These are phyloP conservation scores for Neria commutata DNA, from an alignment of 2,888 invertebrate species.

Conservation along the genomic window DNA sequence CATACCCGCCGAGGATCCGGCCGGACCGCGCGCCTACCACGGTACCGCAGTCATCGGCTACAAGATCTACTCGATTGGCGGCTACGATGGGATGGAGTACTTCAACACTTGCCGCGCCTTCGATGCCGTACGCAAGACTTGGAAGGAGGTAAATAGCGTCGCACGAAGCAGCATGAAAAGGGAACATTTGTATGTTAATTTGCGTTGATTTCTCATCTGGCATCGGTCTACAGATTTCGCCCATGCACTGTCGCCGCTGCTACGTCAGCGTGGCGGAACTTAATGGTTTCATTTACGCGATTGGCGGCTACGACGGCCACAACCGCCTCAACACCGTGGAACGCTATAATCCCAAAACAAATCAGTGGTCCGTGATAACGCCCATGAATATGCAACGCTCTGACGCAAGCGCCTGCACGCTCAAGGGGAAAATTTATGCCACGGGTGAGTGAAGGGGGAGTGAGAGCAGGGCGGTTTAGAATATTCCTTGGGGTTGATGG, in stretches of 20 bases:
- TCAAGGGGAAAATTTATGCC: constrained; percentile 69
- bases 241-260: constrained; percentile 88
- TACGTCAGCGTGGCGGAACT: constrained; percentile 85
- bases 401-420: constrained; percentile 87
- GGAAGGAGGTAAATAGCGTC: constrained; percentile 72
- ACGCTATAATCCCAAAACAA: constrained; percentile 79
- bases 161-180: constrained; percentile 9
- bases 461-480: background rate
- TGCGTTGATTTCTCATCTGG: background rate
- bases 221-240: constrained; percentile 67
- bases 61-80: constrained; percentile 88
- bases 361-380: constrained; percentile 87
- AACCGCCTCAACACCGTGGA: constrained; percentile 87
- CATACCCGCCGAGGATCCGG: constrained; percentile 73
- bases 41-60: constrained; percentile 88
- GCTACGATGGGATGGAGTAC: constrained; percentile 83
- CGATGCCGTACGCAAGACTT: constrained; percentile 80
- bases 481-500: background rate
- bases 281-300: constrained; percentile 80
- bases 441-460: constrained; percentile 42
- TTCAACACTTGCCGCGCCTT: constrained; percentile 88
- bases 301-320: constrained; percentile 88
- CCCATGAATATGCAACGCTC: constrained; percentile 89
- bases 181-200: background rate
- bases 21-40: constrained; percentile 89